phyloP scores from a whole-genome alignment of 1,140 invertebrate species.

The Arctopsyche grandis region DNA sequence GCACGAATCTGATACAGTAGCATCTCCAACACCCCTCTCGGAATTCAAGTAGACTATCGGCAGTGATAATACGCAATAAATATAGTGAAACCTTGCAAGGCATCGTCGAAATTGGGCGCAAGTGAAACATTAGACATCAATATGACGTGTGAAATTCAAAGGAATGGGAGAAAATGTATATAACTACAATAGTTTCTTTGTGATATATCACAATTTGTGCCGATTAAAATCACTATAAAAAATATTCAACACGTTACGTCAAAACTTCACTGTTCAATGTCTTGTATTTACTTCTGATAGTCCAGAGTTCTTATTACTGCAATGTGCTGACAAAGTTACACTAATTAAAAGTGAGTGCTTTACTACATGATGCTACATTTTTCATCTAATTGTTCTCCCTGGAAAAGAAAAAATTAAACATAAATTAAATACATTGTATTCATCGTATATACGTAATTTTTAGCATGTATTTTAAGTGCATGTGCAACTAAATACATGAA shows the following conservation, averaged over 20 bases:
- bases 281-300: background rate
- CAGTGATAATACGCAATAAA: background rate
- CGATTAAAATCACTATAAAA: background rate
- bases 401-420: conserved; percentile 38
- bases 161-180: background rate
- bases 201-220: background rate
- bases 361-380: conserved; percentile 52
- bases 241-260: background rate
- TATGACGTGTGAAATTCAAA: background rate
- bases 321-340: conserved; percentile 25
- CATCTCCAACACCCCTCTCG: background rate
- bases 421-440: conserved; percentile 3
- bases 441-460: background rate
- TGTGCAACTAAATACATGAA: background rate
- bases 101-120: background rate
- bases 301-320: background rate
- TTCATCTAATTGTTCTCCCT: conserved; percentile 47
- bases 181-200: background rate
- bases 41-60: background rate
- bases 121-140: background rate
- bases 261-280: background rate
- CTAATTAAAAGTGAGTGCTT: conserved; percentile 15
- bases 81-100: background rate
- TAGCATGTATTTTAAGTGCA: background rate
- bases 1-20: background rate